Evolutionary conservation across 2,888 invertebrate species (phyloP), one percentile per base, ranked within the genome.

Genomic region (Lithophane semibrunnea): DNA sequence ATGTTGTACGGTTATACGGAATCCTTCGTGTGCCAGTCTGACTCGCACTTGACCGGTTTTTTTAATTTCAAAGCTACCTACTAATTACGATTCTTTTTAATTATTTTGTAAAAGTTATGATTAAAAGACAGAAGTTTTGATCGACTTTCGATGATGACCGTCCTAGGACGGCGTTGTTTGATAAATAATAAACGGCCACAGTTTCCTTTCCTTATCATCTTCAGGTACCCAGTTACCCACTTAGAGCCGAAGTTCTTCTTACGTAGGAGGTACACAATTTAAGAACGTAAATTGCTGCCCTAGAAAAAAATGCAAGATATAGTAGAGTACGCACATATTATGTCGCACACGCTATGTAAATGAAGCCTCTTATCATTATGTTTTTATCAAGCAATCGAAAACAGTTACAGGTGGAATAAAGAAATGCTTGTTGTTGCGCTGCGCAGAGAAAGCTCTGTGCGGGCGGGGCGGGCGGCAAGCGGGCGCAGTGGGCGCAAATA

Each of bases 381-480:
- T 77, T 68, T 75, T 71, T 69, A 75, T 72, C 47, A 77, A 75
- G 77, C 60, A 78, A 80, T 81, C 68, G 69, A 87, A 82, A 86
- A 75, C 86, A 88, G 88, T 91, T 92, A 91, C 90, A 93, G 91
- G 90, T 90, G 89, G 90, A 92, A 92, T 91, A 92, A 93, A 93
- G 92, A 90, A 92, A 90, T 91, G 92, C 92, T 92, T 90, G 90
- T 92, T 90, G 89, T 88, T 93, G 94, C 94, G 95, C 92, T 95
- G 96, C 96, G 96, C 96, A 96, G 95, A 93, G 94, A 95, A 95
- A 95, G 96, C 94, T 95, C 93, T 90, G 91, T 92, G 92, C 91
- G 92, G 92, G 91, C 90, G 90, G 90, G 93, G 93, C 90, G 94
- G 92, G 93, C 91, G 94, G 93, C 90, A 88, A 91, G 93, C 93